phyloP scores from a whole-genome alignment of 2,797 vertebrate species.

The Morus bassanus region DNA sequence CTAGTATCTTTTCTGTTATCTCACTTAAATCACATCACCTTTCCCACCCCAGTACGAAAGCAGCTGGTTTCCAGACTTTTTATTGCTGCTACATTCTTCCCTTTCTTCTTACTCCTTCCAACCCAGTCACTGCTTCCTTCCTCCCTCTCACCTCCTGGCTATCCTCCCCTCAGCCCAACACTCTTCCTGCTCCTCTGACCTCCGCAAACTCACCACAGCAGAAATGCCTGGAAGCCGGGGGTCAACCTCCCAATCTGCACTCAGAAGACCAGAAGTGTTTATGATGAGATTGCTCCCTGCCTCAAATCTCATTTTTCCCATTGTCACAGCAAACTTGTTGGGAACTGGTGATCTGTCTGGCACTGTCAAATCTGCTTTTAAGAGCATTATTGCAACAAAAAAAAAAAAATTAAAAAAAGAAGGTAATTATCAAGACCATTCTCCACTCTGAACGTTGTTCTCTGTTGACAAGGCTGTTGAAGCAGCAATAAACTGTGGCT shows the following conservation, averaged over 20 bases:
- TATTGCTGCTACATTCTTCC: neutral
- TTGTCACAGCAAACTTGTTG: neutral
- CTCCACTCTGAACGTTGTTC: neutral
- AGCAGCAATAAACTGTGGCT: neutral
- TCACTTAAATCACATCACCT: neutral
- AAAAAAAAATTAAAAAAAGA: neutral
- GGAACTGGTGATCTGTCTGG: neutral
- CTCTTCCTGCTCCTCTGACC: neutral
- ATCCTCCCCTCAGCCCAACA: neutral
- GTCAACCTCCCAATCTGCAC: neutral
- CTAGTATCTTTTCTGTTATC: neutral
- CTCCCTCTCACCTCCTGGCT: neutral
- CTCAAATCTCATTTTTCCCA: neutral
- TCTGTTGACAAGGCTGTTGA: neutral
- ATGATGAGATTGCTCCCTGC: neutral
- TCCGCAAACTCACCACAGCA: accelerated
- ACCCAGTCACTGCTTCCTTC: neutral
- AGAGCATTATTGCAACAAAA: neutral
- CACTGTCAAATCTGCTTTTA: neutral
- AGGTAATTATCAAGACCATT: neutral
- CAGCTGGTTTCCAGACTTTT: neutral
- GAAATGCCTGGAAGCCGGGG: neutral
- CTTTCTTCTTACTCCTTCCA: neutral
- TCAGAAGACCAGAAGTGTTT: neutral
- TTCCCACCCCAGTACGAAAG: neutral